Percentiles rank a stretch among this genome's conserved stretches.
Conservation (phyloP, 2,888 invertebrate genomes). For the Melanargia galathea region DNA sequence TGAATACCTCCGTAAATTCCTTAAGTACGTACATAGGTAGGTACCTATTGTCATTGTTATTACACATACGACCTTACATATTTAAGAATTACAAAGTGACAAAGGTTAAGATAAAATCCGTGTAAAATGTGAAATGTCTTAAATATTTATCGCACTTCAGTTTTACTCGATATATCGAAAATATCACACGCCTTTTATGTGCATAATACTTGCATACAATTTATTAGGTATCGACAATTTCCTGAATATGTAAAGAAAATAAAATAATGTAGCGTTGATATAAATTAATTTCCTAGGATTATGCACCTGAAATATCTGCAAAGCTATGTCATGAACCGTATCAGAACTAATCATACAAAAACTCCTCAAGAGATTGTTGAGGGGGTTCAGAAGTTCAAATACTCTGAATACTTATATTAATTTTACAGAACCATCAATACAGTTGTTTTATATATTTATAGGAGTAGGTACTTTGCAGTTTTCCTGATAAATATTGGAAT, state of each 20-base stretch:
- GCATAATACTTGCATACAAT: conserved; percentile 2
- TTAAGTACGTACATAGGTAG: conserved; percentile 12
- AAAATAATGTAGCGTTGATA: background rate
- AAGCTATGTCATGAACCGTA: no score
- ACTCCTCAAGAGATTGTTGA: no score
- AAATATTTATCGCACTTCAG: conserved; percentile 14
- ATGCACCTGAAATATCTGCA: no score
- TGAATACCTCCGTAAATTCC: conserved; percentile 32
- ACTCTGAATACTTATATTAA: no score
- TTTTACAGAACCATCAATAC: no score
- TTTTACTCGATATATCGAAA: conserved; percentile 18
- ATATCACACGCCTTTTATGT: conserved; percentile 9
- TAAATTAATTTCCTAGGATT: no score
- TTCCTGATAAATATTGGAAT: no score
- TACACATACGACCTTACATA: conserved; percentile 26
- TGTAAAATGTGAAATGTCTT: conserved; percentile 15
- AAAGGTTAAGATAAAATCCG: conserved; percentile 23
- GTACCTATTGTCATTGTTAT: conserved; percentile 24
- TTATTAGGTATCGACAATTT: background rate
- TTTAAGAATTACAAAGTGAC: conserved; percentile 21
- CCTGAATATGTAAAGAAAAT: background rate
- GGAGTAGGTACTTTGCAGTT: no score
- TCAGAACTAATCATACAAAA: no score
- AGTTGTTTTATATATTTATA: no score
- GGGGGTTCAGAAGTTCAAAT: no score